Base-by-base conservation (phyloP, 2,797 vertebrate species). In the Scleropages formosus region DNA sequence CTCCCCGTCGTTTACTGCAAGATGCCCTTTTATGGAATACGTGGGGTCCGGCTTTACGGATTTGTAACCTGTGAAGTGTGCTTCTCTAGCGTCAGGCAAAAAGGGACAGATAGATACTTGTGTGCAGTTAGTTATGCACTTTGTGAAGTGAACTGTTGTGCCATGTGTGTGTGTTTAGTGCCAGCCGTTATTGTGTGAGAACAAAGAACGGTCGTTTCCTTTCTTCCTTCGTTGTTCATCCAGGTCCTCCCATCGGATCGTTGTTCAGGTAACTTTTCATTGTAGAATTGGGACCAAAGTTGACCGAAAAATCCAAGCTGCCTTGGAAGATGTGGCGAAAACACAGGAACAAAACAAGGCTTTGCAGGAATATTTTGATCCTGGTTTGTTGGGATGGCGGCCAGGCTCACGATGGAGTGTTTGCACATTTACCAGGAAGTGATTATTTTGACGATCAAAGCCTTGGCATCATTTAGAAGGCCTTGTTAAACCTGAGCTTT, bases 401-500 rank as follows among this genome's bases (percentile, higher is more conserved):
- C 82, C 78, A 77, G 84, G 24, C 26, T 26, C 22, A 46, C 62
- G 60, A 75, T 82, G 60, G 84, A 18, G 22, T 82, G 65, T 71
- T 76, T 71, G 63, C 75, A 84, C 77, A 81, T 81, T 73, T 78
- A 75, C 56, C 60, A 77, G 83, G 84, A 87, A 86, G 84, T 81
- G 53, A 81, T 87, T 88, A 84, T 70, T 39, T 69, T 4, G 58
- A 27, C 53, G 83, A 88, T 89, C 84, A 89, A 88, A 87, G 85
- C 80, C 66, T 72, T 85, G 83, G 85, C 85, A 81, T 74, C 70
- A 80, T 44, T 75, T 65, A 15, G 74, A 82, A 80, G 80, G 79
- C 24, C 81, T 68, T 69, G 68, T 77, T 60, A 79, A 86, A 73
- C 81, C 75, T 8, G 49, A 62, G 11, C 68, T 84, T 81, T 72